These are phyloP conservation scores for Amorpha juglandis DNA, from an alignment of 2,888 invertebrate species.

Conservation along the genomic window DNA sequence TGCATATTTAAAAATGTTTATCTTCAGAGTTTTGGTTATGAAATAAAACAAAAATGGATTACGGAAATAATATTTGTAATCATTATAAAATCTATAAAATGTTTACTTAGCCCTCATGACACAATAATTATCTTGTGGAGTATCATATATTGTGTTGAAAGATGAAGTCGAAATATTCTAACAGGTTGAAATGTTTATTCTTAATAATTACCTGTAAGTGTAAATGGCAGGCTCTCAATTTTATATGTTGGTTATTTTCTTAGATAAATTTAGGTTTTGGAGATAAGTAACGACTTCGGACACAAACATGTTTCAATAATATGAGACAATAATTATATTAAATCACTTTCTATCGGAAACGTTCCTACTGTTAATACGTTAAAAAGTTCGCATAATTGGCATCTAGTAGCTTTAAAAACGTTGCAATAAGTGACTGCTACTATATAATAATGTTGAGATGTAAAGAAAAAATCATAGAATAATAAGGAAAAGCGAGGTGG, in stretches of 20 bases:
- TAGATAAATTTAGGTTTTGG: conserved; percentile 2
- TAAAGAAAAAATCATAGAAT: too few species aligned
- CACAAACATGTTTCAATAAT: background rate
- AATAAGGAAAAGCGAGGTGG: background rate
- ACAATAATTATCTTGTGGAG: background rate
- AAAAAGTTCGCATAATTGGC: too few species aligned
- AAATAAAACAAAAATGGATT: background rate
- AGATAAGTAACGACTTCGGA: conserved; percentile 15
- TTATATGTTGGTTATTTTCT: conserved; percentile 30
- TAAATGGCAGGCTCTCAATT: conserved; percentile 65
- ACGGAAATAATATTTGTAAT: background rate
- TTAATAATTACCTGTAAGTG: conserved; percentile 50
- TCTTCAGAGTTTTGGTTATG: too few species aligned
- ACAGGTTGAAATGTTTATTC: conserved; percentile 15
- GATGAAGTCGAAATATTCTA: background rate
- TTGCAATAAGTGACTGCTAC: too few species aligned
- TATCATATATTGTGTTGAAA: background rate
- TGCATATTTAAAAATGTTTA: background rate
- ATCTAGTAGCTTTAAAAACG: too few species aligned
- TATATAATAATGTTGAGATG: too few species aligned
- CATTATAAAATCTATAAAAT: background rate
- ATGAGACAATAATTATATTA: too few species aligned
- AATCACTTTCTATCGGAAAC: too few species aligned
- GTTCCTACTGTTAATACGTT: too few species aligned
- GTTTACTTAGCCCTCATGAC: background rate